Base-by-base conservation (phyloP, 1,140 invertebrate species). In the Camponotus pennsylvanicus region DNA sequence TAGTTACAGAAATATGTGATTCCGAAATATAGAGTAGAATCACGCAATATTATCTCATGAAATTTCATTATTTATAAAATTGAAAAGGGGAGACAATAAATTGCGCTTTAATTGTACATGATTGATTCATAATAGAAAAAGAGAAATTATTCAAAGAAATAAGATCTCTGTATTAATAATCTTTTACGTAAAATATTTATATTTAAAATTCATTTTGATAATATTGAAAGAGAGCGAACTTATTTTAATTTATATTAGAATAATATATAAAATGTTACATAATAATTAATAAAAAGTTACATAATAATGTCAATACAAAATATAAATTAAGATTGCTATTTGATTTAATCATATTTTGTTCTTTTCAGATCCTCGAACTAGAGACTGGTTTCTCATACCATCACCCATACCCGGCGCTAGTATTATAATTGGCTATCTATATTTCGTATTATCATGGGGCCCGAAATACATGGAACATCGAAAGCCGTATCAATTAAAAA, bases 381-480 rank as follows among this genome's bases (percentile, higher is more conserved):
- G 97, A 88, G 96, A 98, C 87, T 98, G 98, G 98, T 97, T 98
- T 86, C 94, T 99, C 15, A 97, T 98, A 94, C 96, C 96, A 32
- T 97, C 97, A 4, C 98, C 98, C 0, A 94, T 97, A 27, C 97
- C 98, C 0, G 97, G 97, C 0, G 91, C 97, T 4, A 96, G 96
- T 40, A 97, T 98, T 42, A 93, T 98, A 69, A 95, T 96, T 42
- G 95, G 96, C 21, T 98, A 98, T 86, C 92, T 97, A 7, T 97
- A 97, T 92, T 97, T 98, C 91, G 96, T 97, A 2, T 92, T 97
- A 13, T 96, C 96, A 61, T 97, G 97, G 96, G 98, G 98, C 0
- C 98, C 98, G 18, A 95, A 95, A 73, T 97, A 97, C 86, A 98
- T 98, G 98, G 96, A 96, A 88, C 96, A 98, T 93, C 96, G 97